phyloP scores from a whole-genome alignment of 1,140 invertebrate genomes.

The Neelides sp. region DNA sequence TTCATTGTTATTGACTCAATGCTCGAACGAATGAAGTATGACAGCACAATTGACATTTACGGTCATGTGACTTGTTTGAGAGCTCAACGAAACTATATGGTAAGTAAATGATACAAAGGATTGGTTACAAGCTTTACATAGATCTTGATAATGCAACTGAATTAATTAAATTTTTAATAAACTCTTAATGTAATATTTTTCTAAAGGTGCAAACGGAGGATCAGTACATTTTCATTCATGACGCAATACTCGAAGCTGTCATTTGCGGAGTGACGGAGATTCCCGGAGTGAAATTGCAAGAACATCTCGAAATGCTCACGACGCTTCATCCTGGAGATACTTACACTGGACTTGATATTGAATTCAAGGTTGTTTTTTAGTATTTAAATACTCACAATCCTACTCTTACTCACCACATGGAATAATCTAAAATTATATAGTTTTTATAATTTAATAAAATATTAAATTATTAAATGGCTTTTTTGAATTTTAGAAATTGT shows the following conservation, averaged over 20 bases:
- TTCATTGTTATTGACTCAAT: constrained; percentile 97
- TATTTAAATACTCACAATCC: neutral
- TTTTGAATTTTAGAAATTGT: constrained; percentile 52
- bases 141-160: neutral
- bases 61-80: constrained; percentile 94
- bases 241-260: constrained; percentile 87
- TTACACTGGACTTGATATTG: constrained; percentile 92
- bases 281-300: constrained; percentile 76
- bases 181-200: too few relatives aligned
- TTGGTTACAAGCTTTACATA: neutral
- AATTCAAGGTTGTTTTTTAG: constrained; percentile 63
- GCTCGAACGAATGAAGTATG: constrained; percentile 83
- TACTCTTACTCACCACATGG: neutral
- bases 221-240: constrained; percentile 99
- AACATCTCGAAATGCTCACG: constrained; percentile 44
- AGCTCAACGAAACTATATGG: constrained; percentile 94
- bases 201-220: constrained; percentile 81
- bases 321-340: constrained; percentile 52
- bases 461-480: constrained; percentile 11
- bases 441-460: neutral
- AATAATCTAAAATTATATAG: neutral
- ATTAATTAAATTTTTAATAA: constrained; percentile 8
- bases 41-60: constrained; percentile 96
- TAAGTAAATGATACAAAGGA: constrained; percentile 29
- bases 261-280: constrained; percentile 91